Evolutionary conservation across 2,888 invertebrate species (phyloP).

Genomic region (Caenorhabditis sp.): DNA sequence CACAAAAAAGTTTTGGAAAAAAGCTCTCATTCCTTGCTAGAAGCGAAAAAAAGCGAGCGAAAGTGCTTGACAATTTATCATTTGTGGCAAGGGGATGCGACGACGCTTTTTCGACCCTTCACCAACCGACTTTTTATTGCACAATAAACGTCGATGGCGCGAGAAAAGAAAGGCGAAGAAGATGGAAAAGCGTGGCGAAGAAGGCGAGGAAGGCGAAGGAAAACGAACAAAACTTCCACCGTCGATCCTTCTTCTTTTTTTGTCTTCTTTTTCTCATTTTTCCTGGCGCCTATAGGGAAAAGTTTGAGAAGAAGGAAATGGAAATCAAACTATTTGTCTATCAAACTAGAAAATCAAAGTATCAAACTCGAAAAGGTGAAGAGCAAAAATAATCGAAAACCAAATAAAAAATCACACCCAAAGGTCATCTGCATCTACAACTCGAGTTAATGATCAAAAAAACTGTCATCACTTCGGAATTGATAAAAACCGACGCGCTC

Average conservation of each 20-base stretch:
- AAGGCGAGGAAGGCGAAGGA: background rate
- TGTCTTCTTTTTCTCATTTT: slow-evolving; percentile 19
- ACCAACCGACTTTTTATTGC: slow-evolving; percentile 50
- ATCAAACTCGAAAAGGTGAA: no score
- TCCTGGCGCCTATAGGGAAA: slow-evolving; percentile 7
- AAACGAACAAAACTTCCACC: slow-evolving; percentile 34
- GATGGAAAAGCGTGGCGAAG: background rate
- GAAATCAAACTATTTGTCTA: no score
- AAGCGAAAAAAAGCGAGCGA: slow-evolving; percentile 31
- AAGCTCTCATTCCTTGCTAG: slow-evolving; percentile 36
- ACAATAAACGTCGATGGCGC: slow-evolving; percentile 28
- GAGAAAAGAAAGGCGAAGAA: no score
- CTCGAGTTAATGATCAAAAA: no score
- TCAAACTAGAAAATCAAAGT: no score
- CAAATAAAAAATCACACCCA: no score
- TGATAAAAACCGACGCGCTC: no score
- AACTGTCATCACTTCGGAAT: no score
- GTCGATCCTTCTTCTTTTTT: slow-evolving; percentile 11
- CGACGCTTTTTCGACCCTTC: slow-evolving; percentile 54
- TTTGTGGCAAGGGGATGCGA: slow-evolving; percentile 55
- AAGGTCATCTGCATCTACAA: no score
- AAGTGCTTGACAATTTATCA: slow-evolving; percentile 62
- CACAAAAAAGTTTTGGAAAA: slow-evolving; percentile 34
- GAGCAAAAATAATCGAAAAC: no score
- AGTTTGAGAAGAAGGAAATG: background rate